These are phyloP conservation scores for Lytechinus pictus DNA, from an alignment of 35 echinoderm and acorn worm species.

Conservation along the genomic window DNA sequence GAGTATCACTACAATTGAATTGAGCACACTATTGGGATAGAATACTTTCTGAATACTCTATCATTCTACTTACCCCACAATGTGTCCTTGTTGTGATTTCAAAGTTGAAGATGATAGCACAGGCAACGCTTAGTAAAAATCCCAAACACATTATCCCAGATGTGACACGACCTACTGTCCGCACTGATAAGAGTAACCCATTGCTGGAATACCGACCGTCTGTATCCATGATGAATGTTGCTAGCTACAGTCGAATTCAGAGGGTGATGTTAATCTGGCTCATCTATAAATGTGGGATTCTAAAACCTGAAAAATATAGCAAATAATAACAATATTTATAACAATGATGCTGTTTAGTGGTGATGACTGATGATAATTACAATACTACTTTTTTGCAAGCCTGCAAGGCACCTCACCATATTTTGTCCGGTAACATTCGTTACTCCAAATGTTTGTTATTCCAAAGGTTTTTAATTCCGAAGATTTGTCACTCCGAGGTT, in stretches of 20 bases:
- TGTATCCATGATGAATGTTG: neutral
- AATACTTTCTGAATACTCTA: too few species aligned
- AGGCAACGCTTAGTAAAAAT: conserved; percentile 17
- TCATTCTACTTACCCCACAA: conserved; percentile 44
- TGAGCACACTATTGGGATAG: too few species aligned
- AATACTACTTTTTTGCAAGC: too few species aligned
- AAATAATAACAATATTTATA: too few species aligned
- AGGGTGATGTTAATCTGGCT: neutral
- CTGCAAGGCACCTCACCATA: too few species aligned
- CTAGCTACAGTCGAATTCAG: neutral
- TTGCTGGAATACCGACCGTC: neutral
- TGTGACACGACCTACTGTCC: neutral
- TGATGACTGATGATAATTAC: too few species aligned
- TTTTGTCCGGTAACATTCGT: too few species aligned
- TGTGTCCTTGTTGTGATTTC: conserved; percentile 43
- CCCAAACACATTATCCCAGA: conserved; percentile 46
- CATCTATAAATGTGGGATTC: neutral
- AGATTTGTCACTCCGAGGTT: too few species aligned
- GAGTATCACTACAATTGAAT: neutral
- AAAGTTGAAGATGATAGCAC: conserved; percentile 48
- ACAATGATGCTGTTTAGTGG: too few species aligned
- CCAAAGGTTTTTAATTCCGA: too few species aligned
- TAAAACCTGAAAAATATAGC: too few species aligned
- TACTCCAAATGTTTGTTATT: too few species aligned
- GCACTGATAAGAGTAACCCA: neutral